Evolutionary conservation across 2,797 vertebrate genomes (phyloP), one percentile per base, ranked within the genome.

Genomic region (Pipistrellus kuhlii): DNA sequence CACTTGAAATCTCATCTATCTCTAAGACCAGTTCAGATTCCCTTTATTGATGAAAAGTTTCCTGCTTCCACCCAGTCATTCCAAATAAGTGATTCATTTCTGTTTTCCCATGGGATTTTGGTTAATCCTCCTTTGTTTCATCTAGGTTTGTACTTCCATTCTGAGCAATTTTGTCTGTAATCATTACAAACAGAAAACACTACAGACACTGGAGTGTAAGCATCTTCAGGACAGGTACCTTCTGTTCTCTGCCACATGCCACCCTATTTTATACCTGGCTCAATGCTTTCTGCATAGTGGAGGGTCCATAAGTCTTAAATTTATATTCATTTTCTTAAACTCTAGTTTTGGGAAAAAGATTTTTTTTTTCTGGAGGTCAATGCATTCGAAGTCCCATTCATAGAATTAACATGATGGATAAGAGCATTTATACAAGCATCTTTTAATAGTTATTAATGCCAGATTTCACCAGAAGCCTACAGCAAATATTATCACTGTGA

Each of bases 391-490:
- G 46, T 96, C 90, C 46, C 87, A 88, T 93, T 96, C 44, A 71
- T 27, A 96, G 85, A 91, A 90, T 81, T 76, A 94, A 81, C 88
- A 76, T 84, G 85, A 95, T 90, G 76, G 71, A 94, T 97, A 96
- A 95, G 75, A 97, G 46, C 76, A 77, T 95, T 96, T 96, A 88
- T 23, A 92, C 76, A 59, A 77, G 14, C 41, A 80, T 95, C 18
- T 55, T 62, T 90, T 80, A 88, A 95, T 96, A 57, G 76, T 91
- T 78, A 77, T 68, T 72, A 48, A 76, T 30, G 91, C 96, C 95
- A 97, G 95, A 96, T 97, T 97, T 97, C 95, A 97, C 95, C 95
- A 95, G 68, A 57, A 72, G 30, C 21, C 96, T 90, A 84, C 71
- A 68, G 90, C 91, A 76, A 96, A 93, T 96, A 85, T 88, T 64